These are phyloP conservation scores for Drosophila meridiana DNA, from an alignment of 2,888 invertebrate species.

Conservation along the genomic window DNA sequence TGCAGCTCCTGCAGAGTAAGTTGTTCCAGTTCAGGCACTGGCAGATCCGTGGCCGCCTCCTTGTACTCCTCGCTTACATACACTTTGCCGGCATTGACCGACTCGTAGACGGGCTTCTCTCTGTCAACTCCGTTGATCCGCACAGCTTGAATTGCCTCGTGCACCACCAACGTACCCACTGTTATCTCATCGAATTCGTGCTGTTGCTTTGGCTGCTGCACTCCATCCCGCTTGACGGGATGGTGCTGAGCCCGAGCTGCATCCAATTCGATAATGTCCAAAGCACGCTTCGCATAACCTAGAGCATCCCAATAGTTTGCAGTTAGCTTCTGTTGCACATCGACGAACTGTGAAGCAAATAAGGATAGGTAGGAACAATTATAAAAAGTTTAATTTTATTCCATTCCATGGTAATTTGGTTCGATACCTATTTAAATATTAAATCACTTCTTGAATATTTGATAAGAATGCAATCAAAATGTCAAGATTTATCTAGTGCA, in stretches of 20 bases:
- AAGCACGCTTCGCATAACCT: slow-evolving; percentile 73
- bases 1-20: slow-evolving; percentile 84
- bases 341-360: slow-evolving; percentile 60
- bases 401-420: no score
- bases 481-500: no score
- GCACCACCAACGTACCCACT: slow-evolving; percentile 76
- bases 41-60: slow-evolving; percentile 22
- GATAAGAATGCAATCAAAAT: no score
- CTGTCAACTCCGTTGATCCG: slow-evolving; percentile 73
- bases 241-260: slow-evolving; percentile 16
- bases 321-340: slow-evolving; percentile 66
- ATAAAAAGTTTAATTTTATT: background rate
- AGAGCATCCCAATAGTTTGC: slow-evolving; percentile 81
- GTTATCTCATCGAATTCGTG: slow-evolving; percentile 71
- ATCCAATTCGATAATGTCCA: slow-evolving; percentile 74
- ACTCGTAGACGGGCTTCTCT: slow-evolving; percentile 66
- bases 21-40: slow-evolving; percentile 31
- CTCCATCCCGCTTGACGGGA: slow-evolving; percentile 37
- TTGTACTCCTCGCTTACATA: slow-evolving; percentile 57
- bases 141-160: slow-evolving; percentile 59
- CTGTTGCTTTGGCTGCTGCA: slow-evolving; percentile 19
- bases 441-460: no score
- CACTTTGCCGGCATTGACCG: slow-evolving; percentile 73
- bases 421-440: no score
- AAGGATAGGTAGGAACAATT: background rate